A percentile compares a stretch with the other conserved stretches of the same genome.
Evolutionary conservation across 1,140 invertebrate species (phyloP).

Genomic region (Adelges cooleyi): DNA sequence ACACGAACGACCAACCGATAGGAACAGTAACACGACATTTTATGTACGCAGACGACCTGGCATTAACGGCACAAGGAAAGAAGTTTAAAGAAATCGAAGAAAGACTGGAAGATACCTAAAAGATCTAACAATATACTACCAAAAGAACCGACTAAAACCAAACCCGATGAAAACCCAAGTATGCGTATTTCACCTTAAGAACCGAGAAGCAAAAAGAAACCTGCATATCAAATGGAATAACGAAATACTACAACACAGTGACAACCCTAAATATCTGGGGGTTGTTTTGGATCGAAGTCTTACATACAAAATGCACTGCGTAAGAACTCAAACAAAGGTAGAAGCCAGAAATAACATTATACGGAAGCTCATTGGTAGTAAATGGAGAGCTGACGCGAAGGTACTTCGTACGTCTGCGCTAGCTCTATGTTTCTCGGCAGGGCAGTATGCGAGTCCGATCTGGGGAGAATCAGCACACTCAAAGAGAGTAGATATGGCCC

Average conservation of each 20-base stretch:
- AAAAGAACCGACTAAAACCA: background rate
- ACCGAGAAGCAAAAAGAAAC: constrained; percentile 43
- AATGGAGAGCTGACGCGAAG: background rate
- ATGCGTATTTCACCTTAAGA: constrained; percentile 37
- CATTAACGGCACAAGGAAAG: constrained; percentile 22
- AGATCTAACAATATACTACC: background rate
- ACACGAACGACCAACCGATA: constrained; percentile 32
- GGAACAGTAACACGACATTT: constrained; percentile 16
- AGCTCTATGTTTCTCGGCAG: background rate
- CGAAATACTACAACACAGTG: background rate
- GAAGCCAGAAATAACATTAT: background rate
- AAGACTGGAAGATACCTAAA: background rate
- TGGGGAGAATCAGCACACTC: background rate
- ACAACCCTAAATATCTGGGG: background rate
- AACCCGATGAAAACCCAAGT: background rate
- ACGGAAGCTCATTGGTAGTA: background rate
- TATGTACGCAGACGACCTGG: constrained; percentile 32
- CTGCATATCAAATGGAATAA: constrained; percentile 30
- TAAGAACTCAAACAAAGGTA: constrained; percentile 4
- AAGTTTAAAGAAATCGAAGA: constrained; percentile 13
- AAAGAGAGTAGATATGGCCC: background rate
- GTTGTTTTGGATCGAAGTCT: background rate
- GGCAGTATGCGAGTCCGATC: background rate
- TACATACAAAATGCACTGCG: constrained; percentile 9
- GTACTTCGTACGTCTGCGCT: background rate